Conservation (phyloP, 2,888 invertebrate species). For the Tetheella fluctuosa region DNA sequence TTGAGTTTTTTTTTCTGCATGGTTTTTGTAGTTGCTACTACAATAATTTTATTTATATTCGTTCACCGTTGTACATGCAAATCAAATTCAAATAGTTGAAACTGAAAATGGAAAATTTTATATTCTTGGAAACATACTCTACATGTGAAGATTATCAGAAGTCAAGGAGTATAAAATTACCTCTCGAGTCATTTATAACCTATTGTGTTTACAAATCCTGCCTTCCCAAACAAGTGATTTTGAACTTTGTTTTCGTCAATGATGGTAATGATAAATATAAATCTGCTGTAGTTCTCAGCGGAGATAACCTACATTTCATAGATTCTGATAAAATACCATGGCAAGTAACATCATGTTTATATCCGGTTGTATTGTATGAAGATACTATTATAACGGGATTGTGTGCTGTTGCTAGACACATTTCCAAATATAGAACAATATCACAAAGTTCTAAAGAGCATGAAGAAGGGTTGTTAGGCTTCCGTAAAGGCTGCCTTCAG, state of each 20-base stretch:
- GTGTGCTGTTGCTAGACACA: conserved; percentile 86
- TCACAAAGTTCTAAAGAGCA: conserved; percentile 51
- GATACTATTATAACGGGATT: conserved; percentile 89
- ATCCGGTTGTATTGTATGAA: conserved; percentile 86
- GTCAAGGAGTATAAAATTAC: conserved; percentile 44
- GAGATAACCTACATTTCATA: conserved; percentile 58
- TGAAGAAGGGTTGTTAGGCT: conserved; percentile 87
- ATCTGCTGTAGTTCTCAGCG: conserved; percentile 48
- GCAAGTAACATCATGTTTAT: conserved; percentile 78
- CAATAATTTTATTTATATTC: too few species aligned
- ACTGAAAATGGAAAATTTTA: conserved; percentile 44
- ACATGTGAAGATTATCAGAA: conserved; percentile 39
- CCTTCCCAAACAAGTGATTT: conserved; percentile 64
- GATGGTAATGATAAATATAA: conserved; percentile 37
- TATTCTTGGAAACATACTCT: conserved; percentile 61
- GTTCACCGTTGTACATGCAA: too few species aligned
- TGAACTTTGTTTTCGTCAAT: conserved; percentile 67
- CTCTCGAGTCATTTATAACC: conserved; percentile 86
- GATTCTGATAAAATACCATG: conserved; percentile 68
- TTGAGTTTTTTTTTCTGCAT: too few species aligned
- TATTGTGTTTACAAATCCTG: conserved; percentile 86
- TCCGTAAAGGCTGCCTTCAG: conserved; percentile 90
- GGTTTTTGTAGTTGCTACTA: too few species aligned
- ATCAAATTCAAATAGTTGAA: neutral
- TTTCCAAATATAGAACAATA: conserved; percentile 53